These are phyloP conservation scores for Pantherophis vulpinus DNA, from an alignment of 2,797 vertebrate genomes.

Conservation along the genomic window DNA sequence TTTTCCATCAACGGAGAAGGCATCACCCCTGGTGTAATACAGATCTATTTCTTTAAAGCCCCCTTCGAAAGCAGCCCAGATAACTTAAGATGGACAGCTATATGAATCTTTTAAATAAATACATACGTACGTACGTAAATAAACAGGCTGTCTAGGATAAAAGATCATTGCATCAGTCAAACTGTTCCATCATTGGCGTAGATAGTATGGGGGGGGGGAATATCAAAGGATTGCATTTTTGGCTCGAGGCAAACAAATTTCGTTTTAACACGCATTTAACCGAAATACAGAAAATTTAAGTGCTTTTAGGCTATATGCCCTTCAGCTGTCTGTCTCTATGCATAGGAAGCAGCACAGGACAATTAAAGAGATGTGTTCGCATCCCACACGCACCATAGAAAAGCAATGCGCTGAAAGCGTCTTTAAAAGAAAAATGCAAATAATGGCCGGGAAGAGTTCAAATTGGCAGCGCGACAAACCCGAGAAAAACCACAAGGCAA, in stretches of 20 bases:
- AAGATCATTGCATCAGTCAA: neutral
- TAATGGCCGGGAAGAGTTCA: slow-evolving; percentile 40
- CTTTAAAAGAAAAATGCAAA: slow-evolving; percentile 53
- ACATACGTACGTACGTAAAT: neutral
- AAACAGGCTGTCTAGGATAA: neutral
- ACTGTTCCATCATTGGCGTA: neutral
- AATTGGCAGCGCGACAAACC: slow-evolving; percentile 37
- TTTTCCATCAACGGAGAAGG: neutral
- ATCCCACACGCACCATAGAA: slow-evolving; percentile 28
- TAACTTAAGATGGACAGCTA: neutral
- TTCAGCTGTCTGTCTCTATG: neutral
- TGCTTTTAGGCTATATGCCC: neutral
- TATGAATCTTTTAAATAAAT: neutral
- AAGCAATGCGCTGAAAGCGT: slow-evolving; percentile 40
- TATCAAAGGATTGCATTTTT: neutral
- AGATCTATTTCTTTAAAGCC: neutral
- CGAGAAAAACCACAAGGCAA: neutral
- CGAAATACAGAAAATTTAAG: neutral
- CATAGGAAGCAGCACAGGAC: neutral
- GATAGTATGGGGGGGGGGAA: neutral
- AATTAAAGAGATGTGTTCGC: neutral
- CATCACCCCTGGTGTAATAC: neutral
- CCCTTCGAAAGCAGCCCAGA: neutral
- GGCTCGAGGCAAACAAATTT: neutral
- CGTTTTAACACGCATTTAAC: neutral